Base-by-base conservation (phyloP, 2,888 invertebrate species). In the Lasioglossum leucozonium region DNA sequence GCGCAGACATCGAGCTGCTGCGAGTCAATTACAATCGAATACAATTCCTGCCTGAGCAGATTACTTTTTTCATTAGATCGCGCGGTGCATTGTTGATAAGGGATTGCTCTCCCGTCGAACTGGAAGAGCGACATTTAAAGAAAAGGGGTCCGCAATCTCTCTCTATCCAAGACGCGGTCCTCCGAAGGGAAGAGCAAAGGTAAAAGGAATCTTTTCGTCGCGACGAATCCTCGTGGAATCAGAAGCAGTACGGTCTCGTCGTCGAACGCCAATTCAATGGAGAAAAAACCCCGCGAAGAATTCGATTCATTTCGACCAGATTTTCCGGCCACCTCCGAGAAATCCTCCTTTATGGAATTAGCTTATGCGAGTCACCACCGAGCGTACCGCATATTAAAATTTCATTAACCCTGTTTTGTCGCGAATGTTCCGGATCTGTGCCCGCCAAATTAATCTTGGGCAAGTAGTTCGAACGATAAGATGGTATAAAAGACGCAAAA, bases 271-370 rank as follows among this genome's bases (percentile, higher is more conserved):
- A 69, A 40, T 69, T 69, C 69, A n/a, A 22, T n/a, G 69, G 5
- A 5, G 42, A 13, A 26, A 40, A 40, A 69, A n/a, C 69, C 40
- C 69, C 40, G 3, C 69, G 42, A 42, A 26, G 42, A 71, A 71
- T 44, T 71, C 26, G 44, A 71, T 71, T 71, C 44, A 34, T 67
- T 67, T 67, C 30, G 44, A 44, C 18, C 18, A 8, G 62, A 62
- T 72, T 47, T 6, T 72, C 37, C n/a, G 69, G 30, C 30, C 42
- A 16, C n/a, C 42, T 26, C 4, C 44, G 37, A 18, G 44, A 18
- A 47, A 72, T 72, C 44, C 72, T 18, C 30, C 72, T 44, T 72
- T 72, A 47, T 72, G 30, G 72, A 72, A 47, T 72, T 72, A 72
- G 44, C 44, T 44, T 10, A 30, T 18, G 72, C 22, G 44, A 30